Base-by-base conservation (phyloP, 2,888 invertebrate species). In the Pecten maximus region DNA sequence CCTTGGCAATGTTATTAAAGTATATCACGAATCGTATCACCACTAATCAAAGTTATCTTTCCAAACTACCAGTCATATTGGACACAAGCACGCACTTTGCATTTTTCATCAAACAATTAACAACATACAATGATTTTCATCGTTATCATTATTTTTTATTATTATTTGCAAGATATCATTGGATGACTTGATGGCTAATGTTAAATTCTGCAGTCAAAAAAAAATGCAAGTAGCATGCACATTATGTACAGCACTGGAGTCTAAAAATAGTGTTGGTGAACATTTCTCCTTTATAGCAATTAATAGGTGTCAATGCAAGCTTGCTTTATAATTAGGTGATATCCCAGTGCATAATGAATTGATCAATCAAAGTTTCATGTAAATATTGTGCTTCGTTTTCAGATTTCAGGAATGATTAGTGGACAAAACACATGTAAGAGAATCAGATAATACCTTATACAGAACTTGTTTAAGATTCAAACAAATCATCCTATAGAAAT, bases 1-100 rank as follows among this genome's bases (percentile, higher is more conserved):
- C 74, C 74, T 74, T 74, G 74, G 74, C 74, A 74, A 74, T 74
- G 74, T 74, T 74, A 35, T 28, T 23, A 35, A 74, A 74, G 74
- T 35, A 35, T 74, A 74, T 74, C 35, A 28, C 74, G 23, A 60
- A 60, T 60, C 60, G 23, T 60, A 23, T 60, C 60, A 60, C 60
- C 60, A 60, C 6, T 60, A 16, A 60, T 23, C 19, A 60, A 23
- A 16, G 16, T 19, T 60, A n/a, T 23, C n/a, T 60, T n/a, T 60
- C n/a, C 60, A 60, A 60, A 60, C 48, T 48, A 48, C 48, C 48
- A 23, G 60, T 35, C 74, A 35, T 35, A 74, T 74, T 35, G 35
- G 35, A 28, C 28, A 74, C 74, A 12, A 74, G 60, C 74, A 28
- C 74, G 23, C 74, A 74, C 74, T 35, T 54, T 19, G 54, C 23